phyloP scores from a whole-genome alignment of 2,113 vertebrate species.

The Lepisosteus oculatus region DNA sequence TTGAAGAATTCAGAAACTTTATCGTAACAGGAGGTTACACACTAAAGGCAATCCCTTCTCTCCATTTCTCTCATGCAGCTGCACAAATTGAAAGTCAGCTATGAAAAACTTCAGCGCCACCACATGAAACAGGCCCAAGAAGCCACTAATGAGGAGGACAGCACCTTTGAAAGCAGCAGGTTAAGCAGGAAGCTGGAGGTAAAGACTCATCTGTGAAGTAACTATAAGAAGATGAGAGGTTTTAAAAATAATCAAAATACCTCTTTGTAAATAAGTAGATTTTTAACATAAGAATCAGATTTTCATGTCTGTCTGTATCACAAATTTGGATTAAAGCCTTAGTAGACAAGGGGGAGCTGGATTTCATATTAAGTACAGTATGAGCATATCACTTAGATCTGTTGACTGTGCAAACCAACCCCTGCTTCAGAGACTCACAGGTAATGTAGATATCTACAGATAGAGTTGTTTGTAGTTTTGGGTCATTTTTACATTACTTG shows the following conservation, averaged over 20 bases:
- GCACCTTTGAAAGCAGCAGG: conserved; percentile 38
- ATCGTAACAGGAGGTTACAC: background rate
- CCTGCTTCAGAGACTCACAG: too few species aligned
- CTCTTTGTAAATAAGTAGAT: too few species aligned
- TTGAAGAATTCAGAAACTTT: too few species aligned
- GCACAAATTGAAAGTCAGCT: conserved; percentile 58
- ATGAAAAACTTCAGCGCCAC: conserved; percentile 60
- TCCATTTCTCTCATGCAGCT: conserved; percentile 45
- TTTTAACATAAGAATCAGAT: too few species aligned
- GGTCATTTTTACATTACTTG: background rate
- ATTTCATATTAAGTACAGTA: too few species aligned
- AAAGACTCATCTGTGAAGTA: background rate
- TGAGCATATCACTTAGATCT: too few species aligned
- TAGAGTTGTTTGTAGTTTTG: background rate
- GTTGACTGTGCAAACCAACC: too few species aligned
- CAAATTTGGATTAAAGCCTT: too few species aligned
- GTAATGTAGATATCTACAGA: background rate
- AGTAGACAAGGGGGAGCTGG: too few species aligned
- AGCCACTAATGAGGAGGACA: conserved; percentile 32
- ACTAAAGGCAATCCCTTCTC: too few species aligned
- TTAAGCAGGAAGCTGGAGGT: conserved; percentile 62
- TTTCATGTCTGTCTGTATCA: too few species aligned
- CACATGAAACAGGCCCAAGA: conserved; percentile 49
- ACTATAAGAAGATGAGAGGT: background rate
- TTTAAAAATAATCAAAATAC: background rate